Conservation (phyloP, 2,888 invertebrate genomes). For the Coleophora deauratella region DNA sequence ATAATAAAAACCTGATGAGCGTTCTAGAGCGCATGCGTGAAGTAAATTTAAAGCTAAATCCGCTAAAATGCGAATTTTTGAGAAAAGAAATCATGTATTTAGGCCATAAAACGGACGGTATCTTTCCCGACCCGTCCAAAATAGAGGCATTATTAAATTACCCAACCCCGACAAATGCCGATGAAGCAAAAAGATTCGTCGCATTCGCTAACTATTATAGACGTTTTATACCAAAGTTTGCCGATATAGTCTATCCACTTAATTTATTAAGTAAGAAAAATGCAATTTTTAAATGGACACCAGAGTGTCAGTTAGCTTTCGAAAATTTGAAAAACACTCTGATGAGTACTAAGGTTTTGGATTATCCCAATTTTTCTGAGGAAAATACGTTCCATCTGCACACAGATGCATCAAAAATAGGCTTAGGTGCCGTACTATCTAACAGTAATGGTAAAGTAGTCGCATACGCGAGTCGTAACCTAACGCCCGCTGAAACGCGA, state of each 20-base stretch:
- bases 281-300: not conserved
- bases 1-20: slow-evolving; percentile 9
- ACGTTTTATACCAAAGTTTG: slow-evolving; percentile 4
- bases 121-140: slow-evolving; percentile 12
- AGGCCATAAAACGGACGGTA: slow-evolving; percentile 8
- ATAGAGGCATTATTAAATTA: slow-evolving; percentile 7
- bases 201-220: slow-evolving; percentile 8
- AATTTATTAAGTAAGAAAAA: slow-evolving; percentile 2
- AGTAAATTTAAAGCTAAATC: slow-evolving; percentile 10
- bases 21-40: slow-evolving; percentile 2
- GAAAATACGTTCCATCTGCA: not conserved
- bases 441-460: not conserved
- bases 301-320: slow-evolving; percentile 6
- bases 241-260: slow-evolving; percentile 2
- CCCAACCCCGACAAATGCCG: slow-evolving; percentile 11
- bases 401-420: not conserved
- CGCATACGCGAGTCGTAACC: not conserved
- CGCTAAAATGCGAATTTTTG: slow-evolving; percentile 8
- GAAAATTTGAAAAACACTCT: slow-evolving; percentile 6
- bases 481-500: not conserved
- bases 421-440: not conserved
- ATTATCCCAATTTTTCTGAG: slow-evolving; percentile 4
- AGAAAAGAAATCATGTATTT: slow-evolving; percentile 8
- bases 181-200: slow-evolving; percentile 5
- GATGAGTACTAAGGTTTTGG: not conserved